Evolutionary conservation across 2,888 invertebrate species (phyloP).

Genomic region (Trachelus iudaicus): DNA sequence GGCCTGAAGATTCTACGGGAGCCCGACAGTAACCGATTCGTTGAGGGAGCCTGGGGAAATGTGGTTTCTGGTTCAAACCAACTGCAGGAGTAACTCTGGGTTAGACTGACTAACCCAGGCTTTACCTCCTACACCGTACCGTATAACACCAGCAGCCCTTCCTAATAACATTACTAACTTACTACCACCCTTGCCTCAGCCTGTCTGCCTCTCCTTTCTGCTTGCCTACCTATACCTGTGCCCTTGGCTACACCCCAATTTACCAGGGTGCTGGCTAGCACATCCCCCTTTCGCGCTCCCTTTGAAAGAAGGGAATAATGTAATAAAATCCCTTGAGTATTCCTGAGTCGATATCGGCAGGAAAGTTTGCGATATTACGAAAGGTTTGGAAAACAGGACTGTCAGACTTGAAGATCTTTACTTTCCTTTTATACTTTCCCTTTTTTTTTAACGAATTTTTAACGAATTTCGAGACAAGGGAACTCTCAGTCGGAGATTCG

Average conservation of each 20-base stretch:
- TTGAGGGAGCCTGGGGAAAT: slow-evolving; percentile 34
- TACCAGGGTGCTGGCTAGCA: not conserved
- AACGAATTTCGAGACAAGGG: not conserved
- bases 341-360: not conserved
- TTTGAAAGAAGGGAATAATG: not conserved
- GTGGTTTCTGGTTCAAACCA: slow-evolving; percentile 32
- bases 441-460: not conserved
- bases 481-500: not conserved
- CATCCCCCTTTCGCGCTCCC: not conserved
- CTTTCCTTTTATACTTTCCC: not conserved
- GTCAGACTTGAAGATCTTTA: not conserved
- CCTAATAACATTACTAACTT: slow-evolving; percentile 9
- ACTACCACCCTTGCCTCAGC: slow-evolving; percentile 1
- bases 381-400: not conserved
- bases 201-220: not conserved
- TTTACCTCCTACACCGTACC: slow-evolving; percentile 1
- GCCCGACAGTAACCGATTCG: slow-evolving; percentile 40
- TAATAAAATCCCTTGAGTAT: not conserved
- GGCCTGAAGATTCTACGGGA: slow-evolving; percentile 10
- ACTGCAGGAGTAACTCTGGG: slow-evolving; percentile 16
- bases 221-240: not conserved
- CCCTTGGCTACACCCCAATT: slow-evolving; percentile 6
- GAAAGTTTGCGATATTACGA: not conserved
- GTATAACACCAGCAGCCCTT: not conserved
- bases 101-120: slow-evolving; percentile 27